Percentiles rank a stretch among this genome's conserved stretches.
phyloP scores from a whole-genome alignment of 2,113 vertebrate genomes.

The Perca fluviatilis region DNA sequence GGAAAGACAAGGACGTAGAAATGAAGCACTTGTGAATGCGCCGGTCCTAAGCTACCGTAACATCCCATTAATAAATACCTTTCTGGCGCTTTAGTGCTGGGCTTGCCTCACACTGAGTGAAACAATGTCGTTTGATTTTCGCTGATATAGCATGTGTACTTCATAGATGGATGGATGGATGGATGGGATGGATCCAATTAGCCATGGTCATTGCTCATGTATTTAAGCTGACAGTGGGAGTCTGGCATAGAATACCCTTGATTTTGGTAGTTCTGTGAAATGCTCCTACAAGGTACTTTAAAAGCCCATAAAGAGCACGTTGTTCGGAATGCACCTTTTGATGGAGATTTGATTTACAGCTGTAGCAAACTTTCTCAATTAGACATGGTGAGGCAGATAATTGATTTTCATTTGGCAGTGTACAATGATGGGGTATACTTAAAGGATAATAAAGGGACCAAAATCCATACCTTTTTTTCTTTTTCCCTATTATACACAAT shows the following conservation, averaged over 20 bases:
- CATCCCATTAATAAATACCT: constrained; percentile 77
- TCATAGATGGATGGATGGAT: constrained; percentile 62
- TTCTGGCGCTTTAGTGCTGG: constrained; percentile 66
- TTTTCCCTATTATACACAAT: constrained; percentile 45
- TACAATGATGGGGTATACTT: constrained; percentile 61
- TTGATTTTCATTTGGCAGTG: constrained; percentile 72
- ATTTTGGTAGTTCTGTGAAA: constrained; percentile 74
- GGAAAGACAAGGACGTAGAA: constrained; percentile 62
- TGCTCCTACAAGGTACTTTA: constrained; percentile 61
- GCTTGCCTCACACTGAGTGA: constrained; percentile 48
- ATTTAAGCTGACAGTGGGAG: constrained; percentile 73
- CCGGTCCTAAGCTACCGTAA: constrained; percentile 48
- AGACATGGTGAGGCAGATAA: constrained; percentile 63
- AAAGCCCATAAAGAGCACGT: constrained; percentile 73
- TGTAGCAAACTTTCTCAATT: constrained; percentile 72
- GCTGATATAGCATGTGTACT: constrained; percentile 74
- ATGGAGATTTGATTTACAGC: constrained; percentile 74
- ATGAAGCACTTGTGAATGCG: constrained; percentile 66
- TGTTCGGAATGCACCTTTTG: constrained; percentile 63
- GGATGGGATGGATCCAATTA: constrained; percentile 74
- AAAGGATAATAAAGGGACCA: constrained; percentile 50
- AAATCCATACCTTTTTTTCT: constrained; percentile 47
- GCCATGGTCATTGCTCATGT: constrained; percentile 68
- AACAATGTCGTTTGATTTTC: constrained; percentile 71
- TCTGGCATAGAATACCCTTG: constrained; percentile 64